Percentiles rank a stretch among this genome's conserved stretches.
These are phyloP conservation scores for Maccullochella peelii DNA, from an alignment of 2,113 vertebrate species.

Conservation along the genomic window DNA sequence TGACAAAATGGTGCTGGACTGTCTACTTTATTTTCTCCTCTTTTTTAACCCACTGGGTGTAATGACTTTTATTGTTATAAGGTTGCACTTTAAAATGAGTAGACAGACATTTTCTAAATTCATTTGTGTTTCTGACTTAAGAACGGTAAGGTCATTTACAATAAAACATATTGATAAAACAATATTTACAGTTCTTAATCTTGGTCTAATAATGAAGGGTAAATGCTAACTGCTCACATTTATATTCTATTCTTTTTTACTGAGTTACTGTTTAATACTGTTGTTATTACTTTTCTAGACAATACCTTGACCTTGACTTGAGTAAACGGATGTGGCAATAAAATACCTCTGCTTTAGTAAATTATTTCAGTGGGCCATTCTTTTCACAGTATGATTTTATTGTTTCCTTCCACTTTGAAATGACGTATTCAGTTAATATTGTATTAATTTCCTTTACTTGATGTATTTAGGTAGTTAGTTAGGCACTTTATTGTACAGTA, in stretches of 20 bases:
- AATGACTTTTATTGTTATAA: not conserved
- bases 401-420: conserved; percentile 10
- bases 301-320: conserved; percentile 9
- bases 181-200: not conserved
- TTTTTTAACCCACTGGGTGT: not conserved
- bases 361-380: not conserved
- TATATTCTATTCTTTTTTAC: not conserved
- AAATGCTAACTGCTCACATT: not conserved
- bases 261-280: not conserved
- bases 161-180: not conserved
- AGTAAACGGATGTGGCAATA: not conserved
- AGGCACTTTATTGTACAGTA: not conserved
- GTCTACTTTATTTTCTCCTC: not conserved
- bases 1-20: not conserved
- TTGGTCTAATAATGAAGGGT: not conserved
- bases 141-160: not conserved
- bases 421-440: not conserved
- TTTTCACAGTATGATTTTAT: not conserved
- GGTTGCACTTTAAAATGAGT: conserved; percentile 20
- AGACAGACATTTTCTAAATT: not conserved
- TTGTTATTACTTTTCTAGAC: not conserved
- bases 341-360: not conserved
- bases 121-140: not conserved
- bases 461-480: not conserved
- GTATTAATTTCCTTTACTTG: not conserved